A percentile compares a stretch with the other conserved stretches of the same genome.
phyloP scores from a whole-genome alignment of 2,113 vertebrate species.

The Syrrhaptes paradoxus region DNA sequence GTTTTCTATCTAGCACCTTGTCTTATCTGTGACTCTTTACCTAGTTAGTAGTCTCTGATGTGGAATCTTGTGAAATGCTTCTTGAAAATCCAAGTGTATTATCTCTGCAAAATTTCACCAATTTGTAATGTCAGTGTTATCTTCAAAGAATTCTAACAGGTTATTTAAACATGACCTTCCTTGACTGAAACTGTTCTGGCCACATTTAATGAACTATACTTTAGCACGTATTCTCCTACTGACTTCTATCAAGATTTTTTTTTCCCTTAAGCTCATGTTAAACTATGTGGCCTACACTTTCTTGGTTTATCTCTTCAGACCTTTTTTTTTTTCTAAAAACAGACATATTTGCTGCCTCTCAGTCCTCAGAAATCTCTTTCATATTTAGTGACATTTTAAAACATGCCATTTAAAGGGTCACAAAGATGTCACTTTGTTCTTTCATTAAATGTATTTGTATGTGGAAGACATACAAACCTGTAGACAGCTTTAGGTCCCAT shows the following conservation, averaged over 20 bases:
- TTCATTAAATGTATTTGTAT: background rate
- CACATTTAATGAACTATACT: background rate
- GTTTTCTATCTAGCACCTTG: background rate
- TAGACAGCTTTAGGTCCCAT: background rate
- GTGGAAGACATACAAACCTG: background rate
- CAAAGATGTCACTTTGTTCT: background rate
- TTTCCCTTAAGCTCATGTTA: background rate
- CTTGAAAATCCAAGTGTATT: background rate
- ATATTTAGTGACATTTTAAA: background rate
- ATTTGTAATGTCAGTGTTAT: background rate
- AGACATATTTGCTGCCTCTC: background rate
- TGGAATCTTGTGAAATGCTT: background rate
- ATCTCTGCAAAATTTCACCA: background rate
- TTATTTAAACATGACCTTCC: background rate
- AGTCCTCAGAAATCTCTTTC: background rate
- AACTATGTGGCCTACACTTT: background rate
- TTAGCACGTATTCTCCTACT: background rate
- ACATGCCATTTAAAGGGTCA: background rate
- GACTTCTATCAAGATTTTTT: background rate
- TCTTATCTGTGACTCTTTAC: background rate
- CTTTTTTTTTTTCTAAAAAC: background rate
- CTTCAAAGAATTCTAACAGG: constrained; percentile 10
- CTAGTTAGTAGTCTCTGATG: background rate
- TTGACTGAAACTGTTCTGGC: background rate
- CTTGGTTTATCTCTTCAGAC: background rate